Evolutionary conservation across 2,888 invertebrate species (phyloP), one percentile per base, ranked within the genome.

Genomic region (Heteromyza rotundicornis): DNA sequence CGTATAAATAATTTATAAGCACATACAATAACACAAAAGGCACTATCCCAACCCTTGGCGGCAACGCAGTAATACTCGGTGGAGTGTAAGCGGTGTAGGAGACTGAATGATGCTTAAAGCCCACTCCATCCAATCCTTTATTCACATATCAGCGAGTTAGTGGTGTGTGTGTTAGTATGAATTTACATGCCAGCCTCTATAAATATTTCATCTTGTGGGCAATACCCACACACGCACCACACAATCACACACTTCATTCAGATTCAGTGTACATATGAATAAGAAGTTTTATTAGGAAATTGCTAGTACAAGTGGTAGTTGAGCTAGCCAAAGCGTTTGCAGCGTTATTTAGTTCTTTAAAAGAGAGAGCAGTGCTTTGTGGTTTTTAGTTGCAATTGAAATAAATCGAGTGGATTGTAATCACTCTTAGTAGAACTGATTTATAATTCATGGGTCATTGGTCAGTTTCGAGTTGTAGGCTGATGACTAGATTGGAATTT

Each of bases 1-100:
- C 70, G 54, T 65, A 77, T 76, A 68, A 70, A 78, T 76, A 67
- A 76, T 78, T 70, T 71, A 78, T 76, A 69, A 74, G 67, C 51
- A 20, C 20, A 47, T 47, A 47, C 3, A 47, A 47, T 47, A 47
- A 19, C 47, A 47, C 20, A 20, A 47, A 40, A 47, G 47, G 47
- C 47, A 47, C 17, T 20, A 47, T 20, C 19, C 7, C 17, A 47
- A 40, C 27, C 27, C 27, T 27, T 27, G 27, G 27, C 27, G 10
- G 7, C 27, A n/a, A n/a, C n/a, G n/a, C n/a, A n/a, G n/a, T n/a
- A n/a, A n/a, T n/a, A n/a, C n/a, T n/a, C n/a, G n/a, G n/a, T n/a
- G n/a, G n/a, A n/a, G n/a, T n/a, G n/a, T n/a, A n/a, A n/a, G n/a
- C n/a, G n/a, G n/a, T n/a, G n/a, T n/a, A n/a, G n/a, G n/a, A n/a